Evolutionary conservation across 2,113 vertebrate genomes (phyloP), one percentile per base, ranked within the genome.

Genomic region (Montifringilla adamsi): DNA sequence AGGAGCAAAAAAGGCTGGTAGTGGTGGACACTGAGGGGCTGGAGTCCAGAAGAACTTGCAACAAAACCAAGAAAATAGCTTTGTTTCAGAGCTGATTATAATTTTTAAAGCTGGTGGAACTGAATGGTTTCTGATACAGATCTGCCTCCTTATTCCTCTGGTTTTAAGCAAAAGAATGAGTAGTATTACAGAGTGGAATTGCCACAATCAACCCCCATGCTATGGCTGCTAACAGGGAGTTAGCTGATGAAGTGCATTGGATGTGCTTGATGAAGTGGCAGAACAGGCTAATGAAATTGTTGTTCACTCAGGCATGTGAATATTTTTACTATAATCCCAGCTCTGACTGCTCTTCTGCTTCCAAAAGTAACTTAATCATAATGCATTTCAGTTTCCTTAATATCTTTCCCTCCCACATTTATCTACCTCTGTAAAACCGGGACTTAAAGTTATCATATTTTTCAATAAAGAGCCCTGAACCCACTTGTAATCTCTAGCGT

Each of bases 211-310:
- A 26, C 11, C 44, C n/a, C 39, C 30, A 37, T 70, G 47, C 13
- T 79, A 73, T 0, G 0, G n/a, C 47, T 76, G 46, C 35, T 92
- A 93, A 80, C 75, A 66, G 22, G 58, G 58, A 91, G 28, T n/a
- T 41, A 69, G 59, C 30, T 92, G 64, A 81, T 75, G 68, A 96
- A 94, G 64, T 93, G 83, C 60, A 67, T 60, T 81, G 83, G 92
- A 81, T 70, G 15, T 62, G 74, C 27, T 46, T 69, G 80, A 81
- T 84, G 89, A 95, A 80, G 68, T 72, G 80, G 64, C 53, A 93
- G 68, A 43, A 75, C 68, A 77, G 22, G 37, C 43, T 84, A 77
- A 67, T 59, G 76, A 94, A 94, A 86, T 44, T 67, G 53, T 85
- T 95, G 37, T 56, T 90, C 80, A 81, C 21, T 49, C 73, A 67